Conservation (phyloP, 2,113 vertebrate genomes). For the Chionis minor region DNA sequence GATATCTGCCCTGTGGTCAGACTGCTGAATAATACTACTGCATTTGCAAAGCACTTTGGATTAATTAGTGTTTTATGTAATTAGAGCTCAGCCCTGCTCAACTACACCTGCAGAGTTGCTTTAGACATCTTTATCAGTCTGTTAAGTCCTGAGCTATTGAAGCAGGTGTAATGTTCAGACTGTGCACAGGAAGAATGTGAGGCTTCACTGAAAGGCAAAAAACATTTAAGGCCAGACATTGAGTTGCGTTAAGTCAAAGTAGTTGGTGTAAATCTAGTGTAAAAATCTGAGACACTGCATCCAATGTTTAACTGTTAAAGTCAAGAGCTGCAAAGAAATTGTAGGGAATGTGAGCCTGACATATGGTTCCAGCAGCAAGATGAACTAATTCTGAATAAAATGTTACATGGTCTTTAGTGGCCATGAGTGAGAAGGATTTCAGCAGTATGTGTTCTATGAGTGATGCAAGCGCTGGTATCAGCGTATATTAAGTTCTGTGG, state of each 20-base stretch:
- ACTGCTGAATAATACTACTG: neutral
- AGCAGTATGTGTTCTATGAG: neutral
- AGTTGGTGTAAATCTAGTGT: neutral
- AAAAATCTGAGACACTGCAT: neutral
- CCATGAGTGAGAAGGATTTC: neutral
- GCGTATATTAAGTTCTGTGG: neutral
- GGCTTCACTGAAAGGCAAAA: neutral
- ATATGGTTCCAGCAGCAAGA: neutral
- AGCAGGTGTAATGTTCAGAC: neutral
- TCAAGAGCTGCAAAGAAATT: neutral
- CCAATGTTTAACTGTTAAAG: neutral
- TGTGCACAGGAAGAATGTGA: neutral
- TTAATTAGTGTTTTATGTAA: constrained; percentile 10
- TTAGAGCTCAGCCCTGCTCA: constrained; percentile 2
- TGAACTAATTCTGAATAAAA: neutral
- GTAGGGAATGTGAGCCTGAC: neutral
- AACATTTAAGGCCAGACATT: neutral
- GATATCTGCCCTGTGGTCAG: neutral
- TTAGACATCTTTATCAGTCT: constrained; percentile 3
- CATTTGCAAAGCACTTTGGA: neutral
- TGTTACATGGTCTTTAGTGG: neutral
- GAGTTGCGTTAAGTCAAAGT: neutral
- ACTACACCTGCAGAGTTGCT: neutral
- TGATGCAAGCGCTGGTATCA: neutral
- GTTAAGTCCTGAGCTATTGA: constrained; percentile 16